Evolutionary conservation across 2,888 invertebrate species (phyloP).

Genomic region (Serripes groenlandicus): DNA sequence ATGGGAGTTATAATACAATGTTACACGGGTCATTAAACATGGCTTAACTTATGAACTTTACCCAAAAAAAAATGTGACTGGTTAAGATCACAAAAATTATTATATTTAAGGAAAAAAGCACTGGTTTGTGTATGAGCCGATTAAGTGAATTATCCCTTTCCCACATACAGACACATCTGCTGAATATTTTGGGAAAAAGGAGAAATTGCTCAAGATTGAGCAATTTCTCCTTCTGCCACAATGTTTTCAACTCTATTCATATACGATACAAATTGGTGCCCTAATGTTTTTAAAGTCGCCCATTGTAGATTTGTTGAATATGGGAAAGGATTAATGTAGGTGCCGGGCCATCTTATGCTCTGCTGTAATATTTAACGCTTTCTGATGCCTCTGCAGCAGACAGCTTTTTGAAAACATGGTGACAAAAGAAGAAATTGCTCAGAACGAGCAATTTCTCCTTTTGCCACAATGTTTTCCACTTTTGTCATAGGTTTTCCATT

Average conservation of each 20-base stretch:
- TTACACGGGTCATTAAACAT: constrained; percentile 15
- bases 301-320: no score
- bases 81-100: not conserved
- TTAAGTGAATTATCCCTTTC: not conserved
- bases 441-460: no score
- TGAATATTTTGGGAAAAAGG: not conserved
- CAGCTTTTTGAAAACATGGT: not conserved
- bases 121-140: constrained; percentile 1
- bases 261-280: no score
- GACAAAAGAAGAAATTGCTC: not conserved
- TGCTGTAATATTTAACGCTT: no score
- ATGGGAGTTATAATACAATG: not conserved
- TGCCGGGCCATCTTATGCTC: no score
- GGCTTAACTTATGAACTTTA: constrained; percentile 18
- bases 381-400: not conserved
- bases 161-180: not conserved
- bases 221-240: not conserved
- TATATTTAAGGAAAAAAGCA: constrained; percentile 6
- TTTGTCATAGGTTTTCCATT: no score
- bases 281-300: no score
- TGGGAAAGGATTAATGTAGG: no score
- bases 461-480: no score
- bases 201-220: not conserved
- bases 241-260: not conserved
- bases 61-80: constrained; percentile 1